phyloP scores from a whole-genome alignment of 2,888 invertebrate species.

The Bimastos eiseni region DNA sequence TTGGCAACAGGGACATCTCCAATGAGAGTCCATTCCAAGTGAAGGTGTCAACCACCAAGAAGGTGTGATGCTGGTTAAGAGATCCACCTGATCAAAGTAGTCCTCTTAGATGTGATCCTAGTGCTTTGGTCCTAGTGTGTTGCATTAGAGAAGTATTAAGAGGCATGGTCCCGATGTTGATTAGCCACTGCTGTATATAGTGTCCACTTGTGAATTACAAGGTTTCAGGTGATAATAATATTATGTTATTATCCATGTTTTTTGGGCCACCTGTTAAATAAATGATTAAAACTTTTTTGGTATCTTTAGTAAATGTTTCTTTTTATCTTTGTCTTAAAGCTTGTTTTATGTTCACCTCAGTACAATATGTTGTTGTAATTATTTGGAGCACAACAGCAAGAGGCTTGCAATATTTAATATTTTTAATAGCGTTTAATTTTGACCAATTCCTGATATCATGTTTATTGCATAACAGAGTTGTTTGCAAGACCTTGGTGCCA shows the following conservation, averaged over 20 bases:
- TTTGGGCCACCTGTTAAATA: neutral
- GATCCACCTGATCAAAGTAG: neutral
- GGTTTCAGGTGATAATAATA: neutral
- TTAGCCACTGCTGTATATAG: neutral
- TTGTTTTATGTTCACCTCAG: neutral
- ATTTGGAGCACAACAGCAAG: neutral
- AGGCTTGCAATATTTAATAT: neutral
- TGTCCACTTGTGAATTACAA: too few relatives aligned
- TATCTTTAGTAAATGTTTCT: neutral
- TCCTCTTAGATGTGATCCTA: neutral
- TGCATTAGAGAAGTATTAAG: neutral
- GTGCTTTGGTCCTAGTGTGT: neutral
- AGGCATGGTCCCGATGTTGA: neutral
- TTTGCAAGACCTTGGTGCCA: slow-evolving; percentile 58
- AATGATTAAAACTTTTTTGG: neutral
- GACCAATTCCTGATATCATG: neutral
- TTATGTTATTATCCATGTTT: neutral
- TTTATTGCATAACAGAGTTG: slow-evolving; percentile 59
- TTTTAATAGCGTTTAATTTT: neutral
- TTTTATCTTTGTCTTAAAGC: neutral
- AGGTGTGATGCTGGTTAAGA: too few relatives aligned
- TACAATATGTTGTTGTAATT: neutral
- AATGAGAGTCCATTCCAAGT: too few relatives aligned
- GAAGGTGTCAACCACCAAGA: too few relatives aligned
- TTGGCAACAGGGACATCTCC: too few relatives aligned